phyloP scores from a whole-genome alignment of 2,888 invertebrate species.

The Lasioglossum figueresi region DNA sequence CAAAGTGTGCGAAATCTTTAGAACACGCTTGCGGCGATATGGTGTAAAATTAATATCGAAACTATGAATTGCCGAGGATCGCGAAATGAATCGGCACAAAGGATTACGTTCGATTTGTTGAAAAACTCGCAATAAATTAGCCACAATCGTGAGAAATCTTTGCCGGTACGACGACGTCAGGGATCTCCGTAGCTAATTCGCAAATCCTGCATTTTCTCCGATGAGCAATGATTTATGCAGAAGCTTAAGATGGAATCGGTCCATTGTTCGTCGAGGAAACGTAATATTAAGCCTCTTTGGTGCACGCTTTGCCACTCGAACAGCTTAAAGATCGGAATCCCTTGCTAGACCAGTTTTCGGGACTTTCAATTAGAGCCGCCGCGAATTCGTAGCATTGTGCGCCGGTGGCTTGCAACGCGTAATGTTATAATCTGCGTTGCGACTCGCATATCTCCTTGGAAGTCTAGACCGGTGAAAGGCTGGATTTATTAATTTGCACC shows the following conservation, averaged over 20 bases:
- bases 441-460: conserved; percentile 52
- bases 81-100: not conserved
- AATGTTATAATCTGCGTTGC: conserved; percentile 43
- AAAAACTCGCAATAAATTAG: not conserved
- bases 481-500: conserved; percentile 56
- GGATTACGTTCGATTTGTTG: not conserved
- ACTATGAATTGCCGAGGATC: not conserved
- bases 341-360: conserved; percentile 38
- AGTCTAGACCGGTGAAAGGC: conserved; percentile 58
- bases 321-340: not conserved
- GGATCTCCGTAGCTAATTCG: not conserved
- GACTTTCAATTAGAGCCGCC: conserved; percentile 20
- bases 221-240: conserved; percentile 33
- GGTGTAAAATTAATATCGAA: not conserved
- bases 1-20: not conserved
- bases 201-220: not conserved
- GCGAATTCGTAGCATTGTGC: conserved; percentile 39
- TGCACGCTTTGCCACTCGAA: not conserved
- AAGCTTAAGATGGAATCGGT: conserved; percentile 27
- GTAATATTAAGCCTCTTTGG: conserved; percentile 29
- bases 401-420: not conserved
- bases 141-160: conserved; percentile 8
- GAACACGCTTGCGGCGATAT: not conserved
- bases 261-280: conserved; percentile 40
- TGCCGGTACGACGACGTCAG: not conserved